Evolutionary conservation across 2,888 invertebrate species (phyloP).

Genomic region (Trilocha varians): DNA sequence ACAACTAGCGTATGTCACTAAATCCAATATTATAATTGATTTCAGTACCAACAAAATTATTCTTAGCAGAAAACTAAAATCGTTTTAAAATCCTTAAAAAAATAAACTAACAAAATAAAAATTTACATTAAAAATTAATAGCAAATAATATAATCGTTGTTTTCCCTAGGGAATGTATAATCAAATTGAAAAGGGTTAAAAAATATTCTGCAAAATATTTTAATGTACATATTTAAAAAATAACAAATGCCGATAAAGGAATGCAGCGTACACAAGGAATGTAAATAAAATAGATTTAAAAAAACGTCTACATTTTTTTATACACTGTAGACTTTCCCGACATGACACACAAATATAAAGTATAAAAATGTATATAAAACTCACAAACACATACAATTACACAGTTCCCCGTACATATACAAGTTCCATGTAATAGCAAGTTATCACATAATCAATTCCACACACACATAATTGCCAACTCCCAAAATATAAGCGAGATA

Average conservation of each 20-base stretch:
- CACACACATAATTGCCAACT: slow-evolving; percentile 40
- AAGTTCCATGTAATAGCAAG: slow-evolving; percentile 7
- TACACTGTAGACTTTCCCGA: neutral
- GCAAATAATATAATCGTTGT: slow-evolving; percentile 57
- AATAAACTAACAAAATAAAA: slow-evolving; percentile 54
- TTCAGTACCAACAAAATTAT: neutral
- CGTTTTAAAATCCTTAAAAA: slow-evolving; percentile 35
- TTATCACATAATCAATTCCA: slow-evolving; percentile 45
- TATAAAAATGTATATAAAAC: slow-evolving; percentile 10
- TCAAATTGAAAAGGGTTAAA: slow-evolving; percentile 42
- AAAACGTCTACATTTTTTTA: no score
- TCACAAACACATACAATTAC: neutral
- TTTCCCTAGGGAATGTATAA: slow-evolving; percentile 47
- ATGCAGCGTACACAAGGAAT: slow-evolving; percentile 35
- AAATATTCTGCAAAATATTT: slow-evolving; percentile 37
- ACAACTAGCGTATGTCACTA: slow-evolving; percentile 44
- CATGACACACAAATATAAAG: neutral
- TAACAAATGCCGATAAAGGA: slow-evolving; percentile 42
- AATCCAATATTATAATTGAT: slow-evolving; percentile 22
- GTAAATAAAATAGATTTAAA: no score
- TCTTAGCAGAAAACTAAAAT: slow-evolving; percentile 16
- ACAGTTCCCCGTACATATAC: slow-evolving; percentile 4
- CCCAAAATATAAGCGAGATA: slow-evolving; percentile 30
- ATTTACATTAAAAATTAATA: slow-evolving; percentile 56
- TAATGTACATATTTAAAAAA: slow-evolving; percentile 20